Percentiles rank a stretch among this genome's conserved stretches.
Evolutionary conservation across 2,888 invertebrate genomes (phyloP).

Genomic region (Mechanitis messenoides): DNA sequence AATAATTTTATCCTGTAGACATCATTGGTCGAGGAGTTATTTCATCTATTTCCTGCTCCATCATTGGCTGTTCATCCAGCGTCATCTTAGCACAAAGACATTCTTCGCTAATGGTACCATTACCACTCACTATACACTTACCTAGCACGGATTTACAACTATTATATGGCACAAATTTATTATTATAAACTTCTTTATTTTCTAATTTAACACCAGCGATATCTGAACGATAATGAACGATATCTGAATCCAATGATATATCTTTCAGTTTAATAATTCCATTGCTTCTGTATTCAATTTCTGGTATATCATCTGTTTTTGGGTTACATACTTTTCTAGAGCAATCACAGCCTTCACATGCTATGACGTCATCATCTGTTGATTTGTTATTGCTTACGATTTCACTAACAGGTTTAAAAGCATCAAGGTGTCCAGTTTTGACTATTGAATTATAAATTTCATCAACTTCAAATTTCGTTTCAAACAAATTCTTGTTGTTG

Average conservation of each 20-base stretch:
- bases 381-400: slow-evolving; percentile 32
- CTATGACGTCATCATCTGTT: slow-evolving; percentile 14
- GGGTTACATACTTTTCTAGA: slow-evolving; percentile 20
- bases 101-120: slow-evolving; percentile 54
- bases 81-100: slow-evolving; percentile 67
- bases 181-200: slow-evolving; percentile 23
- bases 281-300: slow-evolving; percentile 48
- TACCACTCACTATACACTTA: slow-evolving; percentile 63
- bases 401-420: slow-evolving; percentile 22
- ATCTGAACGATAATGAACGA: slow-evolving; percentile 25
- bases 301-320: slow-evolving; percentile 31
- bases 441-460: background rate
- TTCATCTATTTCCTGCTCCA: slow-evolving; percentile 62
- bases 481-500: background rate
- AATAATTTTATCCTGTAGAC: slow-evolving; percentile 9
- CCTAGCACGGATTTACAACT: slow-evolving; percentile 64
- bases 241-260: slow-evolving; percentile 45
- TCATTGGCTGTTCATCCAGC: slow-evolving; percentile 50
- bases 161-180: slow-evolving; percentile 44
- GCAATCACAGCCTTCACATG: slow-evolving; percentile 48
- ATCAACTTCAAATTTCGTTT: background rate
- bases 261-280: slow-evolving; percentile 59
- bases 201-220: slow-evolving; percentile 9
- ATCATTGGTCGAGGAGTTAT: slow-evolving; percentile 54
- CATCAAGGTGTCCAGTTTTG: background rate